Base-by-base conservation (phyloP, 2,113 vertebrate species). In the Forbesichthys papilliferus region DNA sequence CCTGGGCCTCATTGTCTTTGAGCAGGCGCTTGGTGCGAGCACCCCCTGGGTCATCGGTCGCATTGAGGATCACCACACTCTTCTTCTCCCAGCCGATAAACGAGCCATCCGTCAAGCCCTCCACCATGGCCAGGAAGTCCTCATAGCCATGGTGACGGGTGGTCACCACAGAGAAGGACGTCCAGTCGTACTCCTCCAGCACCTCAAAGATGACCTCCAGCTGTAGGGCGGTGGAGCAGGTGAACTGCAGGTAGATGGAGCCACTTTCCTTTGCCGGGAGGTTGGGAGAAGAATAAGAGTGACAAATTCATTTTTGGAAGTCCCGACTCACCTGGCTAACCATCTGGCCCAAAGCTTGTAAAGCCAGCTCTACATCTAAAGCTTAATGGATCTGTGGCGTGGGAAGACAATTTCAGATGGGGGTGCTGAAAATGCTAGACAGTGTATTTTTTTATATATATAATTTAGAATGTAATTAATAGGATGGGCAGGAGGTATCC, bases 131-230 rank as follows among this genome's bases (percentile, higher is more conserved):
- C 81, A 97, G 90, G 70, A 98, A 95, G 85, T 95, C 95, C 87
- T 96, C 94, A 61, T 97, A 94, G 69, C 96, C 96, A 0, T 97
- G 96, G 85, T 95, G 93, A 56, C 95, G 94, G 0, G 96, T 98
- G 80, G 95, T 94, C 64, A 98, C 93, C 3, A 97, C 94, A 0
- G 95, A 96, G 69, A 98, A 98, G 55, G 95, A 62, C 0, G 96
- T 98, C 96, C 96, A 98, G 79, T 98, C 96, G 18, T 96, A 98
- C 75, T 97, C 95, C 66, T 98, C 96, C 53, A 98, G 90, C 68
- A 98, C 95, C 85, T 97, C 96, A 10, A 98, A 97, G 86, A 98
- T 96, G 34, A 97, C 96, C 83, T 94, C 95, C 0, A 98, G 93
- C 87, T 98, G 96, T 68, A 97, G 94, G 61, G 94, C 88, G 0